Evolutionary conservation across 2,113 vertebrate species (phyloP).

Genomic region (Lates calcarifer): DNA sequence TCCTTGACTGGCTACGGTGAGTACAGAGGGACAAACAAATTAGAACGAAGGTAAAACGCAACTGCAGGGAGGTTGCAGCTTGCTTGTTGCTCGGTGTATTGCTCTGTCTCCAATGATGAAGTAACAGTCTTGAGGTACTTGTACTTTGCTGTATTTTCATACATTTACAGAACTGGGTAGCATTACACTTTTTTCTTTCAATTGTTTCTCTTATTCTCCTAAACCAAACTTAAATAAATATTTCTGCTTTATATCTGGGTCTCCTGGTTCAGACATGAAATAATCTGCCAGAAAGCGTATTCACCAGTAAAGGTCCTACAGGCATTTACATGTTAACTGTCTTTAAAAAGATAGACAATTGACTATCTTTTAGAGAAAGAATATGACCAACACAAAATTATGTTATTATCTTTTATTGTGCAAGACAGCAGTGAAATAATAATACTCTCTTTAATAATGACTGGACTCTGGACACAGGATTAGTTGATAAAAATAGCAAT

Average conservation of each 20-base stretch:
- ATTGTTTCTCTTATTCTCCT: too few species aligned
- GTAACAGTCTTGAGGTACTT: too few species aligned
- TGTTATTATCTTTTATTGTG: neutral
- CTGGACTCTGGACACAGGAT: slow-evolving; percentile 18
- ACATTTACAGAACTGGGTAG: too few species aligned
- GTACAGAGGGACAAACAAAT: slow-evolving; percentile 38
- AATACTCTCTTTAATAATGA: neutral
- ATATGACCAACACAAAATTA: neutral
- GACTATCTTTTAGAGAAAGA: neutral
- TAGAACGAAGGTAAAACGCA: neutral
- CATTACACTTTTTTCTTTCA: too few species aligned
- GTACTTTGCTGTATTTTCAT: too few species aligned
- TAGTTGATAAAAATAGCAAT: slow-evolving; percentile 74
- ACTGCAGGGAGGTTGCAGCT: neutral
- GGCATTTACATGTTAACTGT: neutral
- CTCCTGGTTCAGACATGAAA: too few species aligned
- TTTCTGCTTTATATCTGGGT: too few species aligned
- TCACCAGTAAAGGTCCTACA: too few species aligned
- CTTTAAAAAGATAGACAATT: neutral
- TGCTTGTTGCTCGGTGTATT: too few species aligned
- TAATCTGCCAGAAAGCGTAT: too few species aligned
- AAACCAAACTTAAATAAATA: too few species aligned
- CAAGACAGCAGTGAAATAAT: slow-evolving; percentile 7
- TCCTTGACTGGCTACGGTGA: slow-evolving; percentile 34
- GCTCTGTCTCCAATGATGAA: neutral